These are phyloP conservation scores for Perizoma flavofasciatum DNA, from an alignment of 2,888 invertebrate genomes.

Conservation along the genomic window DNA sequence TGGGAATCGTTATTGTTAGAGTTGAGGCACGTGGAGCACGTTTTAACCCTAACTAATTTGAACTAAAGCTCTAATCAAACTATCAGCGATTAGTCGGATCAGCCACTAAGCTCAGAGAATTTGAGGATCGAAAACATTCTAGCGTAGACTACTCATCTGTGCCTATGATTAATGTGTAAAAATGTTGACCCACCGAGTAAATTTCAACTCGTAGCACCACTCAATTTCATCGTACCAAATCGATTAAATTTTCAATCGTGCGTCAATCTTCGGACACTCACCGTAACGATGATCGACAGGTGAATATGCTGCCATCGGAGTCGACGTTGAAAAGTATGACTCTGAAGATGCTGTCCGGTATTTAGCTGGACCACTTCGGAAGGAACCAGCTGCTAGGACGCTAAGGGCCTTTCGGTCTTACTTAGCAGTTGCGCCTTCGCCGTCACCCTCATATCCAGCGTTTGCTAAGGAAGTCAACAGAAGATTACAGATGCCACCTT, in stretches of 20 bases:
- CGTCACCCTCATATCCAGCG: conserved; percentile 87
- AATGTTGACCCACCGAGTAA: too few relatives aligned
- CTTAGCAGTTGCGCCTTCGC: conserved; percentile 91
- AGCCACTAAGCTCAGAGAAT: conserved; percentile 3
- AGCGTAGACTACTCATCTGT: too few relatives aligned
- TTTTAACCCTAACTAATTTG: conserved; percentile 19
- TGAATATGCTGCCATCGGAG: conserved; percentile 97
- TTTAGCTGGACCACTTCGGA: conserved; percentile 89
- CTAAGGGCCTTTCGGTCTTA: conserved; percentile 91
- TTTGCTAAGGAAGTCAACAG: conserved; percentile 91
- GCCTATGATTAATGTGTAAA: too few relatives aligned
- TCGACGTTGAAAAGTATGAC: conserved; percentile 95
- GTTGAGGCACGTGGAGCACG: conserved; percentile 27
- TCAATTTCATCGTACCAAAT: not conserved
- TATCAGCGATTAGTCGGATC: conserved; percentile 20
- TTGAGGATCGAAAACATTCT: conserved; percentile 12
- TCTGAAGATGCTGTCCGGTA: conserved; percentile 90
- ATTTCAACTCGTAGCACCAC: too few relatives aligned
- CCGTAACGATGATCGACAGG: conserved; percentile 75
- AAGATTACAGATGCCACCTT: conserved; percentile 93
- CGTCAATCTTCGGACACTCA: conserved; percentile 15
- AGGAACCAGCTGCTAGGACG: conserved; percentile 84
- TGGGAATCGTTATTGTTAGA: conserved; percentile 14
- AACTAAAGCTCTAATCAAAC: conserved; percentile 24
- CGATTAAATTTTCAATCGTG: not conserved